Evolutionary conservation across 2,797 vertebrate species (phyloP).

Genomic region (Orestias chungarensis): DNA sequence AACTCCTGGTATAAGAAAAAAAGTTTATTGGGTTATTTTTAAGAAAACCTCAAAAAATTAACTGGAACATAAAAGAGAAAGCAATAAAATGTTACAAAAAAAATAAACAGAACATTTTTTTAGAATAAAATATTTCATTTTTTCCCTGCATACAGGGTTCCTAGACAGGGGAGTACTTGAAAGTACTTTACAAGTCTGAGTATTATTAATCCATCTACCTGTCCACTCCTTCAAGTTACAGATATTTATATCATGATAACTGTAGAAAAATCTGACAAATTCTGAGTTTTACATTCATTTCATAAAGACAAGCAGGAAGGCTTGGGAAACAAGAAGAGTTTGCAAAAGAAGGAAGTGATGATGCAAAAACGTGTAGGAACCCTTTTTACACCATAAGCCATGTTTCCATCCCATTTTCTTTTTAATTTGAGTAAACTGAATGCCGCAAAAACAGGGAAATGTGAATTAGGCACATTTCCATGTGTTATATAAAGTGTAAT

Average conservation of each 20-base stretch:
- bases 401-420: no score
- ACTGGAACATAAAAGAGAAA: neutral
- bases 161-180: neutral
- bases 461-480: no score
- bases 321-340: no score
- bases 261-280: neutral
- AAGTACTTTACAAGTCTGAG: neutral
- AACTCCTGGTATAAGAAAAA: conserved; percentile 84
- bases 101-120: neutral
- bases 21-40: neutral
- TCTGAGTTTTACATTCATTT: no score
- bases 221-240: neutral
- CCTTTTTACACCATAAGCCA: no score
- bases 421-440: no score
- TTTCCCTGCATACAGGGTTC: neutral
- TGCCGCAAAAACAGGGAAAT: no score
- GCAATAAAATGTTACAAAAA: neutral
- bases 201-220: neutral
- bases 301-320: no score
- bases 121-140: neutral
- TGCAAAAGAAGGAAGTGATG: no score
- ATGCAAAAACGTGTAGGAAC: no score
- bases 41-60: neutral
- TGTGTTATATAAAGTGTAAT: no score
- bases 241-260: neutral